A percentile compares a stretch with the other conserved stretches of the same genome.
Conservation (phyloP, 2,888 invertebrate genomes). For the Epinotia bilunana region DNA sequence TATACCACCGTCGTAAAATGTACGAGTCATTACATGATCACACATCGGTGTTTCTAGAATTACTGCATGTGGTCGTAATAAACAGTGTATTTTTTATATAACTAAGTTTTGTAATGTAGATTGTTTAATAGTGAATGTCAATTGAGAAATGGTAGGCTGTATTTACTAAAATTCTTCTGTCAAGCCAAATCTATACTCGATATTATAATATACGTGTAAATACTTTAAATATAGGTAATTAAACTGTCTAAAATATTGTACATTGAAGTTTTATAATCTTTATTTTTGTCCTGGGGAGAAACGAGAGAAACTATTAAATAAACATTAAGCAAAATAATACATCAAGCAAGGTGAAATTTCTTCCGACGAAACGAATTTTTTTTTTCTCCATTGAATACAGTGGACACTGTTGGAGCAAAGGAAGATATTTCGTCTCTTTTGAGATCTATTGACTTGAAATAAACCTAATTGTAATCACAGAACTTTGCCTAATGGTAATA, state of each 20-base stretch:
- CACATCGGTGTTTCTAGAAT: too few relatives aligned
- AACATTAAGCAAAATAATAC: not conserved
- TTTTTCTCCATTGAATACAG: too few relatives aligned
- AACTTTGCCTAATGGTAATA: too few relatives aligned
- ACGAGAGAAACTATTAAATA: not conserved
- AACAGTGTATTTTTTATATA: not conserved
- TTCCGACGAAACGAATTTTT: too few relatives aligned
- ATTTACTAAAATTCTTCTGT: slow-evolving; percentile 15
- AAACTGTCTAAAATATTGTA: slow-evolving; percentile 41
- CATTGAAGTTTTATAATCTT: slow-evolving; percentile 26
- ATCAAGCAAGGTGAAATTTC: too few relatives aligned
- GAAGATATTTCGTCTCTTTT: too few relatives aligned
- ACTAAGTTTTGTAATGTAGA: not conserved
- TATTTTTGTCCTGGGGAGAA: slow-evolving; percentile 29
- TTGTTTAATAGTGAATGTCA: not conserved
- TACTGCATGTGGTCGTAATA: too few relatives aligned
- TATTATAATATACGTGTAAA: slow-evolving; percentile 40
- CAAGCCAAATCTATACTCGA: slow-evolving; percentile 41
- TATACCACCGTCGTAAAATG: too few relatives aligned
- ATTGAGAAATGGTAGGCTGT: slow-evolving; percentile 8
- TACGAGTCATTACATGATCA: too few relatives aligned
- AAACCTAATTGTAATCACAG: too few relatives aligned
- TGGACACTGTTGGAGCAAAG: too few relatives aligned
- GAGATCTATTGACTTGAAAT: too few relatives aligned
- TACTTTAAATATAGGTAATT: slow-evolving; percentile 35